Evolutionary conservation across 2,113 vertebrate genomes (phyloP).

Genomic region (Entomyzon cyanotis): DNA sequence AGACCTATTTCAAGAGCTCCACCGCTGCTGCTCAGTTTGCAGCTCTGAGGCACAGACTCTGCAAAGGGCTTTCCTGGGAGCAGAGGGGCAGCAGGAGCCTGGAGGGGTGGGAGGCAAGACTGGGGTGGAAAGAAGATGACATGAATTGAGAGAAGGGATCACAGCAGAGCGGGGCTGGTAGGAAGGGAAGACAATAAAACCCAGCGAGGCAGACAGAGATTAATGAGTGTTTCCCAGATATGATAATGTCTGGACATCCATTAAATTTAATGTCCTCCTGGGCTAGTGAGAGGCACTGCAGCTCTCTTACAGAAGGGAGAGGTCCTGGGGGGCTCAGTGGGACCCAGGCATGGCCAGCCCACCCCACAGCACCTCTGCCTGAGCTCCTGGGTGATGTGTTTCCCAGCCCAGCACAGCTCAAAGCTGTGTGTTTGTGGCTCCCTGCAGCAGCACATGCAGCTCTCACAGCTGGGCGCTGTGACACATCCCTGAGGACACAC

Average conservation of each 20-base stretch:
- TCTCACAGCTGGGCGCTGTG: background rate
- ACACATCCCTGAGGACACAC: background rate
- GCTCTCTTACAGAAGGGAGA: background rate
- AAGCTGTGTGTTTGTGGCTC: background rate
- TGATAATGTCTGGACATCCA: conserved; percentile 47
- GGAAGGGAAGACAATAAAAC: conserved; percentile 34
- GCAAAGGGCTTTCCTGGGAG: background rate
- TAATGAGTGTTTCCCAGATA: conserved; percentile 58
- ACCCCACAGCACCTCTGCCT: rapidly evolving
- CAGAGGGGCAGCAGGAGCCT: background rate
- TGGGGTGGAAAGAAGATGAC: background rate
- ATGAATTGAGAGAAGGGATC: background rate
- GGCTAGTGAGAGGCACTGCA: background rate
- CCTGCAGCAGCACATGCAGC: background rate
- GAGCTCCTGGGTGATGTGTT: background rate
- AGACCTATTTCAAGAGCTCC: rapidly evolving
- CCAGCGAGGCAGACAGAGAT: conserved; percentile 45
- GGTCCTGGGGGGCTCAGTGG: background rate
- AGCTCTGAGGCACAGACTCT: background rate
- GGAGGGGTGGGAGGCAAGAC: background rate
- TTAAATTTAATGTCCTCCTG: conserved; percentile 2
- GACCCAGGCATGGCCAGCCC: background rate
- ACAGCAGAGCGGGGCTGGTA: background rate
- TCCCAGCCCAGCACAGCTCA: background rate
- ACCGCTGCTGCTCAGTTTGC: background rate